Evolutionary conservation across 2,888 invertebrate genomes (phyloP), one percentile per base, ranked within the genome.

Genomic region (Embidobia sp.): DNA sequence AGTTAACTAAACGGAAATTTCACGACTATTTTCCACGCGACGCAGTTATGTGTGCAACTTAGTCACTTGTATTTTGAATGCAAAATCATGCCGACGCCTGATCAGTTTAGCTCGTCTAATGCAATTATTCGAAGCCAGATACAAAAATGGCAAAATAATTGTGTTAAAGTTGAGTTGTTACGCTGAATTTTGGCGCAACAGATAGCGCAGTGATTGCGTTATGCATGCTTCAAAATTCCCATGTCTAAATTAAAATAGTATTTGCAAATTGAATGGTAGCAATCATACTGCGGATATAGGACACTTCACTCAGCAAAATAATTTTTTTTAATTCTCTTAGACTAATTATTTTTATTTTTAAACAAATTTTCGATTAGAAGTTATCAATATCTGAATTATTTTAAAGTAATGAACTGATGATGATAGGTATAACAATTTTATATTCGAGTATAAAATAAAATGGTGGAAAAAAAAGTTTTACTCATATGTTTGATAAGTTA

Each of bases 131-230:
- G 26, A 33, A 33, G 11, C 35, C 37, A 27, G 27, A 46, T 55
- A 55, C 35, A 55, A 66, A 66, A 66, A 66, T 66, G 46, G 18
- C 35, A 11, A 44, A 46, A 55, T 35, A 66, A 66, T 55, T 4
- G 40, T 15, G 26, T 49, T 63, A 63, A 46, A 63, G 16, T 15
- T 27, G 53, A 55, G 55, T 55, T 29, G 49, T 49, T 63, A 11
- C 8, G 64, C 5, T 48, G 55, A 35, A 67, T 55, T 67, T 37
- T 15, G 15, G 40, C 3, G 67, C 19, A 48, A 57, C 48, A 42
- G 55, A 55, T 37, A 55, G 67, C 22, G 31, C 33, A 6, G 0
- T 66, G 55, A 67, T 67, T 46, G 10, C 18, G 27, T 67, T 67
- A 67, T 48, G 35, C 11, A 13, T n/a, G 15, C 19, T 46, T 27